phyloP scores from a whole-genome alignment of 30 jellyfish, hydroid and myxozoan species.

The Phacellophora camtschatica region DNA sequence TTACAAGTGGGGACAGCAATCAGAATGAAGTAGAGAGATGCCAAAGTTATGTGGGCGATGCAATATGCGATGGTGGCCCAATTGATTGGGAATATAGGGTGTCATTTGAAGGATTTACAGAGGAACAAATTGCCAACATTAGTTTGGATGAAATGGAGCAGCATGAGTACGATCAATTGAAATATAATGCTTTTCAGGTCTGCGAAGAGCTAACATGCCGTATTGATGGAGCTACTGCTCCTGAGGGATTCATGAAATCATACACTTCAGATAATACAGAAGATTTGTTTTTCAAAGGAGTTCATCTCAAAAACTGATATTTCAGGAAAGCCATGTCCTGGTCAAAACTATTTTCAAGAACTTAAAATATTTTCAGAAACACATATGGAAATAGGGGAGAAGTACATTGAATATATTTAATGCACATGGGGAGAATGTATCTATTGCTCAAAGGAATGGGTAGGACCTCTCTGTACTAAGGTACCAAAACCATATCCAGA shows the following conservation, averaged over 20 bases:
- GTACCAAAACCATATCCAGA: conserved; percentile 39
- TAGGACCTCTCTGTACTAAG: conserved; percentile 13
- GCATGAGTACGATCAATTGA: conserved; percentile 21
- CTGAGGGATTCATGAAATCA: conserved; percentile 35
- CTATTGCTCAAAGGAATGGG: conserved; percentile 11
- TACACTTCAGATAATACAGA: neutral
- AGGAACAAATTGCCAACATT: neutral
- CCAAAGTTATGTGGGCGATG: conserved; percentile 52
- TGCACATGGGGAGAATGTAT: conserved; percentile 18
- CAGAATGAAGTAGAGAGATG: conserved; percentile 37
- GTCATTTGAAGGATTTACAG: conserved; percentile 15
- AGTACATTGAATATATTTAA: conserved; percentile 2
- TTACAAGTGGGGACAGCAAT: conserved; percentile 38
- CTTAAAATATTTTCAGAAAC: neutral
- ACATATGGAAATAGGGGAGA: conserved; percentile 23
- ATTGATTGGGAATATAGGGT: conserved; percentile 17
- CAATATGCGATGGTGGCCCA: conserved; percentile 38
- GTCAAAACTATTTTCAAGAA: neutral
- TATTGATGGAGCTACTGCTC: conserved; percentile 37
- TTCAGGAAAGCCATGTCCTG: conserved; percentile 12
- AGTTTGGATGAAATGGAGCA: conserved; percentile 13
- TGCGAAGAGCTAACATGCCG: conserved; percentile 42
- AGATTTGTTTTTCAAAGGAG: conserved; percentile 7
- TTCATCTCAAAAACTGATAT: neutral
- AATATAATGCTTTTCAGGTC: conserved; percentile 26